Conservation (phyloP, 2,888 invertebrate genomes). For the Troides helena region DNA sequence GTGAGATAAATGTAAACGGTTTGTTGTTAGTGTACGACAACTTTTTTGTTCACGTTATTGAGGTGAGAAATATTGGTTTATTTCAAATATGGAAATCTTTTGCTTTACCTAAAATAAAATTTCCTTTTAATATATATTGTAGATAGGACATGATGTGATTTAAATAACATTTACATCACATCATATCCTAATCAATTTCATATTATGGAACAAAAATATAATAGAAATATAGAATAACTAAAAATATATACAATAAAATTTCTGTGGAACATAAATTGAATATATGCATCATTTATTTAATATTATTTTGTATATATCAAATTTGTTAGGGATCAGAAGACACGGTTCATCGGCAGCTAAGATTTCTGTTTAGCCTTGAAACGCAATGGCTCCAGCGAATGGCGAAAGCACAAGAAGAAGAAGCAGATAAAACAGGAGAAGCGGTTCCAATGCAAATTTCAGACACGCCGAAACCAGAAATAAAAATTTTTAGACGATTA, state of each 20-base stretch:
- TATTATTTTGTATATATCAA: not conserved
- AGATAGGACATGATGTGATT: no score
- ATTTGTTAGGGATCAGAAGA: conserved; percentile 71
- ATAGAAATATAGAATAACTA: no score
- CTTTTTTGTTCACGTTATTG: conserved; percentile 76
- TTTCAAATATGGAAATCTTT: no score
- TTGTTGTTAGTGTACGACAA: conserved; percentile 71
- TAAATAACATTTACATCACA: no score
- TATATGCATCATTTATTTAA: not conserved
- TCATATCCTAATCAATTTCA: no score
- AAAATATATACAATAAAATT: no score
- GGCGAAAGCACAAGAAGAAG: conserved; percentile 44
- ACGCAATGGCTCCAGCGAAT: conserved; percentile 51
- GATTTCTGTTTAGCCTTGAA: conserved; percentile 60
- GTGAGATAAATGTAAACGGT: conserved; percentile 68
- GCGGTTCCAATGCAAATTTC: conserved; percentile 41
- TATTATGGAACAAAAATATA: no score
- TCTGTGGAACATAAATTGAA: no score
- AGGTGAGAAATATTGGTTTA: conserved; percentile 50
- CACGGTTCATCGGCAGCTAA: conserved; percentile 64
- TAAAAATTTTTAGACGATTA: conserved; percentile 58
- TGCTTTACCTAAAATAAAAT: no score
- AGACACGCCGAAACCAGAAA: conserved; percentile 39
- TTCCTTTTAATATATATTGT: no score
- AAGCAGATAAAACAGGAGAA: conserved; percentile 39